These are phyloP conservation scores for Ruditapes philippinarum DNA, from an alignment of 1,140 invertebrate genomes.

Conservation along the genomic window DNA sequence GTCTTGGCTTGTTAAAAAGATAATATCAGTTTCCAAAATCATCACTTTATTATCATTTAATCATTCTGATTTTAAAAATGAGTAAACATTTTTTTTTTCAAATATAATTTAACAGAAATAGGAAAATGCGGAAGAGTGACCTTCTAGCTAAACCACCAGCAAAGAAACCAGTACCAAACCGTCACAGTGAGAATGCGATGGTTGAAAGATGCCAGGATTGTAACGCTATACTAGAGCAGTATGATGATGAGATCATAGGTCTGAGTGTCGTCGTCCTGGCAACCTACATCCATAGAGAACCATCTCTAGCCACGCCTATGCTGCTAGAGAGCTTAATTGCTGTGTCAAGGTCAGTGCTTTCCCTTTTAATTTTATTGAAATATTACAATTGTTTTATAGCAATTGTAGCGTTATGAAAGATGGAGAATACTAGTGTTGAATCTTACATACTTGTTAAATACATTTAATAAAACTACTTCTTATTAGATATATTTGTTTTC, in stretches of 20 bases:
- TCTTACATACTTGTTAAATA: no score
- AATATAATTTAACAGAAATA: constrained; percentile 40
- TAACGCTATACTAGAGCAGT: constrained; percentile 94
- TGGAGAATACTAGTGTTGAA: no score
- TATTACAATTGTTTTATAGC: no score
- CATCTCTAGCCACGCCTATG: constrained; percentile 95
- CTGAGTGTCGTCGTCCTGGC: constrained; percentile 97
- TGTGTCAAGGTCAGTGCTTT: constrained; percentile 92
- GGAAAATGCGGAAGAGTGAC: constrained; percentile 81
- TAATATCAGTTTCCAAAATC: no score
- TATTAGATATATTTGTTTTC: no score
- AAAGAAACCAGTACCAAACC: constrained; percentile 73
- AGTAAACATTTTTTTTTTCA: no score
- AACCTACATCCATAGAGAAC: constrained; percentile 98
- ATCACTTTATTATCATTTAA: no score
- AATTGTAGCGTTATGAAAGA: no score
- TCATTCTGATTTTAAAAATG: no score
- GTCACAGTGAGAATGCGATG: constrained; percentile 82
- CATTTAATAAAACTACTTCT: no score
- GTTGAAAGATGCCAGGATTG: constrained; percentile 87
- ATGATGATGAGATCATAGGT: constrained; percentile 98
- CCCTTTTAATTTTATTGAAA: no score
- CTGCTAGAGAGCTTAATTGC: constrained; percentile 96
- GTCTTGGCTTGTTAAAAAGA: no score
- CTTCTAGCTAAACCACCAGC: constrained; percentile 76